Conservation (phyloP, 2,888 invertebrate species). For the Dorcus parallelipipedus region DNA sequence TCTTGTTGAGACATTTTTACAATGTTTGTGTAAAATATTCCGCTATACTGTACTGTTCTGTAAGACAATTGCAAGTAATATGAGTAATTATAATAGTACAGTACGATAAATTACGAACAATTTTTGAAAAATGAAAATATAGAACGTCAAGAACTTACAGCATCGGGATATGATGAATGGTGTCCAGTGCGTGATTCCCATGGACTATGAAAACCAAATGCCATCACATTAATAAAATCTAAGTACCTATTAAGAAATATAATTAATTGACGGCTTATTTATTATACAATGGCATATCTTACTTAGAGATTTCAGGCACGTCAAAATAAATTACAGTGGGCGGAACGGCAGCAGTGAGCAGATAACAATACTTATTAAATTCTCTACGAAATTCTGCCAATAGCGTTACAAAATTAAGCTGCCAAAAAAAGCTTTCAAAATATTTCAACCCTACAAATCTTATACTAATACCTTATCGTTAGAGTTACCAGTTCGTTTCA, state of each 20-base stretch:
- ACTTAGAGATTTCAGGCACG: slow-evolving; percentile 54
- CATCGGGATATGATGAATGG: slow-evolving; percentile 28
- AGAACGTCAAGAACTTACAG: too few species aligned
- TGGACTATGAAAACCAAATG: slow-evolving; percentile 70
- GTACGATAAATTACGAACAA: too few species aligned
- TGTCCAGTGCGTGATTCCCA: slow-evolving; percentile 63
- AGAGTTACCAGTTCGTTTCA: slow-evolving; percentile 43
- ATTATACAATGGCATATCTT: slow-evolving; percentile 19
- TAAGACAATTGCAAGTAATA: too few species aligned
- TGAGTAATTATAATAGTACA: too few species aligned
- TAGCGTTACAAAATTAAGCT: slow-evolving; percentile 39
- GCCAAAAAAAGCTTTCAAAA: too few species aligned
- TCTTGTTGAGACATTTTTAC: too few species aligned
- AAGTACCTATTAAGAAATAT: slow-evolving; percentile 36
- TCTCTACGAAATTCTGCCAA: slow-evolving; percentile 56
- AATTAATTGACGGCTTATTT: too few species aligned
- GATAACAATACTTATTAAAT: slow-evolving; percentile 52
- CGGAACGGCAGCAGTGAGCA: slow-evolving; percentile 59
- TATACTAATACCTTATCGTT: slow-evolving; percentile 32
- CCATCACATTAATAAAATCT: slow-evolving; percentile 68
- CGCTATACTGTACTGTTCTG: too few species aligned
- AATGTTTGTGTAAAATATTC: too few species aligned
- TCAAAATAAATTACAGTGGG: slow-evolving; percentile 56
- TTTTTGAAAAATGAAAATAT: too few species aligned
- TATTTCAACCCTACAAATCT: too few species aligned